These are phyloP conservation scores for Laterallus jamaicensis DNA, from an alignment of 2,113 vertebrate genomes.

Conservation along the genomic window DNA sequence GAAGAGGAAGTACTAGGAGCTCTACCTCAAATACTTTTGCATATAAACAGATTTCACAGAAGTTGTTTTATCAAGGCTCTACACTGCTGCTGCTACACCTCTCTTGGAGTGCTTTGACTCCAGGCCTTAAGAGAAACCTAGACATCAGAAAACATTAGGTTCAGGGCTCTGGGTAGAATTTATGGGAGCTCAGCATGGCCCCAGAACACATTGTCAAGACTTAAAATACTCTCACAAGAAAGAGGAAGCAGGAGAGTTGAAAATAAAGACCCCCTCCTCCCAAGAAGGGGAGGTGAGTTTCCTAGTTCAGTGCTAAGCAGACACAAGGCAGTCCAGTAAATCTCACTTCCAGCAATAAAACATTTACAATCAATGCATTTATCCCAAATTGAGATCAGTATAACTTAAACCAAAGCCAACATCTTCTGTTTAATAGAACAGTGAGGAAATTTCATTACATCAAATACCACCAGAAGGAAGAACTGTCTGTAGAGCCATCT, in stretches of 20 bases:
- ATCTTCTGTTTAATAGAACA: neutral
- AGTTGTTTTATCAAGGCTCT: neutral
- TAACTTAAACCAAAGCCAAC: neutral
- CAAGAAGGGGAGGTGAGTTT: neutral
- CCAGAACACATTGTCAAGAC: accelerated
- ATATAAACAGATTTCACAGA: neutral
- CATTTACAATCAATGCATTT: neutral
- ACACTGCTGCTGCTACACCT: neutral
- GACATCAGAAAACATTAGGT: neutral
- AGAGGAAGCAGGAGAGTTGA: neutral
- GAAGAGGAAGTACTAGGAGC: neutral
- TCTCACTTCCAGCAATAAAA: neutral
- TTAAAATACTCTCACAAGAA: neutral
- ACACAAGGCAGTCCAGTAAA: neutral
- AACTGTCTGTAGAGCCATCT: neutral
- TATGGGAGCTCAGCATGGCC: neutral
- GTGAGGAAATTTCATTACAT: neutral
- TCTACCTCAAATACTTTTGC: neutral
- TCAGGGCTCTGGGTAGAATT: neutral
- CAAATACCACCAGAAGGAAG: neutral
- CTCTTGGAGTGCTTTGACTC: neutral
- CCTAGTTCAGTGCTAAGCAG: neutral
- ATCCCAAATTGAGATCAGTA: neutral
- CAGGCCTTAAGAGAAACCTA: neutral
- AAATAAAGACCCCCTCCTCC: neutral